Conservation (phyloP, 2,888 invertebrate genomes). For the Atrina japonica region DNA sequence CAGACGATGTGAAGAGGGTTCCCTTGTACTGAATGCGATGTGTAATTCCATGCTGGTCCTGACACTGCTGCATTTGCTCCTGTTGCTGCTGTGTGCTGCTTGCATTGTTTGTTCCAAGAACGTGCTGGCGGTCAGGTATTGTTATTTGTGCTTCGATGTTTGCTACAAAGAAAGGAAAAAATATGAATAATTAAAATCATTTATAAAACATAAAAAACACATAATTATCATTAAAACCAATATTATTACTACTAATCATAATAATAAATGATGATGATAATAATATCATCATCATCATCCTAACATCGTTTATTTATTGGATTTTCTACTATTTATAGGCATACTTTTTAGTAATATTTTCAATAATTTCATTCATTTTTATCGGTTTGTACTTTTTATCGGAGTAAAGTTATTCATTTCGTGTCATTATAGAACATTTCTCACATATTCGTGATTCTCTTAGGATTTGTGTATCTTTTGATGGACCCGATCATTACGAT, state of each 20-base stretch:
- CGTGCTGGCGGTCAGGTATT: slow-evolving; percentile 68
- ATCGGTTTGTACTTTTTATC: too few relatives aligned
- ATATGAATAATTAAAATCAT: neutral
- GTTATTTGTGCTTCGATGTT: slow-evolving; percentile 77
- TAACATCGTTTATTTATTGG: too few relatives aligned
- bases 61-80: slow-evolving; percentile 24
- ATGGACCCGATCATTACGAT: slow-evolving; percentile 18
- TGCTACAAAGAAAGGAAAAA: slow-evolving; percentile 62
- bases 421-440: too few relatives aligned
- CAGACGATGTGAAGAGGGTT: slow-evolving; percentile 86
- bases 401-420: too few relatives aligned
- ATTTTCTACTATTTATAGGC: too few relatives aligned
- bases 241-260: too few relatives aligned
- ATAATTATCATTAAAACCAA: too few relatives aligned
- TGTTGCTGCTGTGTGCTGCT: slow-evolving; percentile 36
- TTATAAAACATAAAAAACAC: neutral
- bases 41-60: slow-evolving; percentile 54
- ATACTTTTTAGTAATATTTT: neutral
- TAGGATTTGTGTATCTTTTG: neutral
- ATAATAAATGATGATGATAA: too few relatives aligned
- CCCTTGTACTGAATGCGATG: slow-evolving; percentile 84
- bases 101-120: slow-evolving; percentile 27
- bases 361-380: neutral
- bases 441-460: too few relatives aligned
- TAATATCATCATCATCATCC: too few relatives aligned